Base-by-base conservation (phyloP, 2,113 vertebrate species). In the Casuarius casuarius region DNA sequence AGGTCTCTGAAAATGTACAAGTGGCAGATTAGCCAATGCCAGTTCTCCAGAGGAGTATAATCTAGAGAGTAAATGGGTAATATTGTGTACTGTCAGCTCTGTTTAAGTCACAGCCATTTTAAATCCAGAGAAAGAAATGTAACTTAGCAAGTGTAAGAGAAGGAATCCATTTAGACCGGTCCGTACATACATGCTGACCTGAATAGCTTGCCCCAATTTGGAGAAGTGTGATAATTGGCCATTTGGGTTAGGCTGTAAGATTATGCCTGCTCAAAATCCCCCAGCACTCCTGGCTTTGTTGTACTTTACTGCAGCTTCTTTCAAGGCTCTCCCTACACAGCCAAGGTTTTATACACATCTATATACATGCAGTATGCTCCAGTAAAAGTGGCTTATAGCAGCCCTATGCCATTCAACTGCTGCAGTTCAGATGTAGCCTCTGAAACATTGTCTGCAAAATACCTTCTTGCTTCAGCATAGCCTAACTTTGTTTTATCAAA, bases 61-160 rank as follows among this genome's bases (percentile, higher is more conserved):
- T 93, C 86, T 94, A 83, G 81, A 80, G 66, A 86, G 46, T 74
- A 78, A 91, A 84, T 61, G 51, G 68, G 70, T 95, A 94, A 94
- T 40, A 90, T 67, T 96, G 67, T 59, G 73, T 59, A 89, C 85
- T 91, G 79, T 75, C 74, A 88, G 61, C n/a, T 92, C 52, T 38
- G 65, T 12, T 96, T 83, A 94, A 94, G 54, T 90, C 94, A 84
- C 19, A 86, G 79, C 35, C 87, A 72, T 72, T 49, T 9, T 1
- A 75, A 94, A 65, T 4, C 29, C 12, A 3, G 67, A 71, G 68
- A 94, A 96, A 89, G 80, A 85, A 87, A 63, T 29, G 35, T 48
- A 84, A 73, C 26, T 2, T 8, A 46, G 71, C 25, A 9, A 94
- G 81, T 2, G 21, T 63, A 78, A 89, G 90, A 67, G 3, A 1